These are phyloP conservation scores for Scomber colias DNA, from an alignment of 2,113 vertebrate genomes.

Conservation along the genomic window DNA sequence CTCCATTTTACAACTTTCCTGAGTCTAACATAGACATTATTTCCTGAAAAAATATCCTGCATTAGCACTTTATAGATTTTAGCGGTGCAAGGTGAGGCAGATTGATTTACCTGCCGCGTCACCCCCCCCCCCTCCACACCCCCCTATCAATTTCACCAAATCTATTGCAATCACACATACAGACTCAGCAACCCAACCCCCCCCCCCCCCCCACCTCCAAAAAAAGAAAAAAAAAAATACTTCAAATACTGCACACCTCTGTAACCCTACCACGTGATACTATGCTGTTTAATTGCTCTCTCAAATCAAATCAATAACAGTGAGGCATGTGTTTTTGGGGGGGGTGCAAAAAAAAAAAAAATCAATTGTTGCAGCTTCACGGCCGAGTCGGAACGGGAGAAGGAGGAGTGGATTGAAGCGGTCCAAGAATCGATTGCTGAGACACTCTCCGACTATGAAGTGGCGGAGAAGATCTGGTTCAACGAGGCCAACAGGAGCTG, in stretches of 20 bases:
- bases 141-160: slow-evolving; percentile 63
- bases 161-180: slow-evolving; percentile 64
- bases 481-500: slow-evolving; percentile 95
- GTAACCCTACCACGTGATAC: slow-evolving; percentile 56
- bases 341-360: slow-evolving; percentile 43
- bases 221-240: slow-evolving; percentile 21
- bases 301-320: slow-evolving; percentile 88
- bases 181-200: slow-evolving; percentile 30
- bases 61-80: slow-evolving; percentile 65
- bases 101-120: slow-evolving; percentile 60
- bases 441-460: slow-evolving; percentile 98
- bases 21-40: slow-evolving; percentile 44
- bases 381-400: slow-evolving; percentile 94
- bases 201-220: slow-evolving; percentile 22
- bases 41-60: slow-evolving; percentile 28
- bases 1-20: slow-evolving; percentile 20
- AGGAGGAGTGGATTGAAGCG: slow-evolving; percentile 95
- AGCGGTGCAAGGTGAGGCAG: slow-evolving; percentile 42
- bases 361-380: slow-evolving; percentile 94
- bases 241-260: slow-evolving; percentile 50
- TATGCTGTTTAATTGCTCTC: slow-evolving; percentile 86
- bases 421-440: slow-evolving; percentile 96
- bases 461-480: slow-evolving; percentile 99
- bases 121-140: slow-evolving; percentile 1
- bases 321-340: slow-evolving; percentile 58